A percentile compares a stretch with the other conserved stretches of the same genome.
These are phyloP conservation scores for Hippoglossus stenolepis DNA, from an alignment of 2,113 vertebrate genomes.

Conservation along the genomic window DNA sequence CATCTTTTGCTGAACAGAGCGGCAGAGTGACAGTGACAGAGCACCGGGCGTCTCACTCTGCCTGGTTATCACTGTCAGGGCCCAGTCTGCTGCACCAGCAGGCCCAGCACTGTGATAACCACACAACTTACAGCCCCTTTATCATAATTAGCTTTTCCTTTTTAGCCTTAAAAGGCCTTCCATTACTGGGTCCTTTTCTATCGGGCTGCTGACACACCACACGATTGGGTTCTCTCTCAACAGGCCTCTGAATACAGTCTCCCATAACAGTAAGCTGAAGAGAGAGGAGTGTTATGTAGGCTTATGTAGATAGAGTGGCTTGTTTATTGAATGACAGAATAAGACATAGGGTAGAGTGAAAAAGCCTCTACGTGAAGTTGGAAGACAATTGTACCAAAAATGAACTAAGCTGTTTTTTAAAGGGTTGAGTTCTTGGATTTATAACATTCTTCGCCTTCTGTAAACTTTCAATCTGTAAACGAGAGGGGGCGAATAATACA, in stretches of 20 bases:
- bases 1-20: conserved; percentile 67
- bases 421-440: neutral
- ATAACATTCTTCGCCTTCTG: neutral
- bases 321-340: conserved; percentile 42
- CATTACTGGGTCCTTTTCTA: conserved; percentile 82
- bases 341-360: conserved; percentile 1
- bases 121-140: conserved; percentile 85
- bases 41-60: conserved; percentile 72
- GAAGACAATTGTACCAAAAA: neutral
- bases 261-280: conserved; percentile 20
- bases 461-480: too few relatives aligned
- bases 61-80: conserved; percentile 83
- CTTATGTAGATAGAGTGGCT: conserved; percentile 35
- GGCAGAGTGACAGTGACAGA: conserved; percentile 83
- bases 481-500: too few relatives aligned
- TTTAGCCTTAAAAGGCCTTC: conserved; percentile 84
- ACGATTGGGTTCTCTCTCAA: conserved; percentile 76
- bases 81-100: conserved; percentile 83
- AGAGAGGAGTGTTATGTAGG: conserved; percentile 26
- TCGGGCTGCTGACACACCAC: conserved; percentile 74
- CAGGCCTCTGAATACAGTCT: conserved; percentile 61
- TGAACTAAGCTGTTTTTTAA: too few relatives aligned
- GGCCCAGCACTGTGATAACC: conserved; percentile 83
- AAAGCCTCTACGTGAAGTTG: conserved; percentile 4
- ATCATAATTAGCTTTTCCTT: conserved; percentile 88